Base-by-base conservation (phyloP, 2,113 vertebrate species). In the Anarhynchus alexandrinus region DNA sequence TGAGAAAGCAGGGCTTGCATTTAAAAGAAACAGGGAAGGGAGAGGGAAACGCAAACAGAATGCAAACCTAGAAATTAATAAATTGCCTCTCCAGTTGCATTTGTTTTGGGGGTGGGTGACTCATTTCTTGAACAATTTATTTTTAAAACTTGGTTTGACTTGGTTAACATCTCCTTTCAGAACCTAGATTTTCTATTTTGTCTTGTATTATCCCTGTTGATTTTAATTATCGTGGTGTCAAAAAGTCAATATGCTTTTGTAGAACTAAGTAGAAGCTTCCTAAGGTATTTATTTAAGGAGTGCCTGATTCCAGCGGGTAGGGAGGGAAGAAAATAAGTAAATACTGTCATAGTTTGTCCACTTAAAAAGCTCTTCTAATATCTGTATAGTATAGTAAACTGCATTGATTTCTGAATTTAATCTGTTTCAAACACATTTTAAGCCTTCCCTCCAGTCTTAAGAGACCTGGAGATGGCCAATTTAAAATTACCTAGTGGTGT, bases 1-100 rank as follows among this genome's bases (percentile, higher is more conserved):
- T 47, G 20, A 23, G 36, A 3, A 52, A 40, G 12, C 7, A 49
- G 30, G 18, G 9, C 11, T 84, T 54, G 36, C 9, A 7, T 6
- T 5, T 61, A 29, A 74, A 58, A 64, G 40, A 49, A 61, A 52
- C 3, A 12, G 6, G 15, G 15, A 66, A 55, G 10, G 45, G 11
- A 77, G 34, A 36, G 10, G 15, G 38, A 59, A 71, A 42, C 43
- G 19, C 23, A 42, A 54, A 54, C 9, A 40, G 32, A 83, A 52
- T 23, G 11, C 14, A 67, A 36, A 91, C 7, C 10, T 27, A 2
- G 38, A 43, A 71, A 10, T n/a, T 2, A 78, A n/a, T 61, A 36
- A 47, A 26, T 58, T 1, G 0, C 5, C 3, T 10, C 15, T 82
- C 42, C 27, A 5, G 5, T 36, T 55, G 18, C 5, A 2, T 86